Conservation (phyloP, 2,797 vertebrate species). For the Odontamblyopus lacepedii region DNA sequence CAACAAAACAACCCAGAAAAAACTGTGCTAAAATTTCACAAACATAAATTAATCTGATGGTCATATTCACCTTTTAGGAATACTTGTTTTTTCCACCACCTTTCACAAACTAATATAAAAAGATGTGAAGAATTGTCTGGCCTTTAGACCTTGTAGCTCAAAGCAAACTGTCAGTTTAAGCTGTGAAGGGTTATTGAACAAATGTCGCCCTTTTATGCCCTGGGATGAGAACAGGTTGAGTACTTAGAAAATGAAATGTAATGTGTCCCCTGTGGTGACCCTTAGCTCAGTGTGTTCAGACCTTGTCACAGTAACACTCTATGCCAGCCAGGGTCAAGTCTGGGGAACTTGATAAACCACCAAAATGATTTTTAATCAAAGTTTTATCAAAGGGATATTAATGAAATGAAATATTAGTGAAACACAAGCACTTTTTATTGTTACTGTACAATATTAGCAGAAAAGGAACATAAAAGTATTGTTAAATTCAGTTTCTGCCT, state of each 20-base stretch:
- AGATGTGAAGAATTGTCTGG: neutral
- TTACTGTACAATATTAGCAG: neutral
- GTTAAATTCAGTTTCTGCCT: neutral
- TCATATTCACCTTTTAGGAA: too few species aligned
- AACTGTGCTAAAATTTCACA: neutral
- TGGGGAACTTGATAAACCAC: neutral
- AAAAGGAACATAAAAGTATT: neutral
- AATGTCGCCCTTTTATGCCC: conserved; percentile 1
- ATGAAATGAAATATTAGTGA: neutral
- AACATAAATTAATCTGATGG: neutral
- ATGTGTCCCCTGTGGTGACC: conserved; percentile 2
- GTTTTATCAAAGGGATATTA: neutral
- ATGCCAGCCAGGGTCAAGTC: neutral
- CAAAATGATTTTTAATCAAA: neutral
- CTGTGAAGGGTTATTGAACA: neutral
- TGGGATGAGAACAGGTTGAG: conserved; percentile 1
- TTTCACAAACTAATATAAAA: neutral
- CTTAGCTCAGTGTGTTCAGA: neutral
- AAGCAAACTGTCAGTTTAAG: conserved; percentile 2
- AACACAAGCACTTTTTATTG: neutral
- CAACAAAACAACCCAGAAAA: neutral
- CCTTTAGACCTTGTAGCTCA: neutral
- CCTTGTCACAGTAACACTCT: neutral
- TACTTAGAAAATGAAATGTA: neutral
- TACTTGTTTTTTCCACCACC: neutral